These are phyloP conservation scores for Scaptomyza graminum DNA, from an alignment of 1,140 invertebrate species.

Conservation along the genomic window DNA sequence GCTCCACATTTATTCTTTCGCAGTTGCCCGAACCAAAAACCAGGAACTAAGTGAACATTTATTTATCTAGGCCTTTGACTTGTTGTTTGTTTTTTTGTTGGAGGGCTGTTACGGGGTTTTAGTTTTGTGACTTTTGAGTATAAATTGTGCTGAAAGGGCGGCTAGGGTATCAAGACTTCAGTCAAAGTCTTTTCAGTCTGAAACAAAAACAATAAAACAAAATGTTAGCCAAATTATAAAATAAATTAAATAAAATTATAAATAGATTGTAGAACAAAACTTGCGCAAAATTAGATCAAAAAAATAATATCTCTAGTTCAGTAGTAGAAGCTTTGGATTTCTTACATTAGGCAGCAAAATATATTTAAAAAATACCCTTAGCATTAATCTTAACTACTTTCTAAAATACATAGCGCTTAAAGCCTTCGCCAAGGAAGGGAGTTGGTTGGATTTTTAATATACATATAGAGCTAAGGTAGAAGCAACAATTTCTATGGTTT, in stretches of 20 bases:
- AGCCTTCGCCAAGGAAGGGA: background rate
- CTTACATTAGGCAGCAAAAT: background rate
- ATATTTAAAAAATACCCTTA: background rate
- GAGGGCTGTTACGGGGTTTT: conserved; percentile 11
- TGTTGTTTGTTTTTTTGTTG: conserved; percentile 2
- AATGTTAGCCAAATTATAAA: conserved; percentile 43
- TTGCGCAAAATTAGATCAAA: background rate
- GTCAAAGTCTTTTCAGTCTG: conserved; percentile 84
- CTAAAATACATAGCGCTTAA: background rate
- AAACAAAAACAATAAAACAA: conserved; percentile 63
- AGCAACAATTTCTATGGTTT: conserved; percentile 46
- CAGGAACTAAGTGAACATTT: conserved; percentile 29
- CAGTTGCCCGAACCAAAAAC: conserved; percentile 19
- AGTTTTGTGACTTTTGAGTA: background rate
- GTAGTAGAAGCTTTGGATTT: background rate
- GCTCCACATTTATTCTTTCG: background rate
- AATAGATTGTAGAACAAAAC: conserved; percentile 4
- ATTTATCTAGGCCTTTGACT: conserved; percentile 9
- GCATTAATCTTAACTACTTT: conserved; percentile 6
- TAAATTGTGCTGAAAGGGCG: conserved; percentile 59
- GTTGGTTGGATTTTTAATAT: conserved; percentile 5
- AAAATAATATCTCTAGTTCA: no score
- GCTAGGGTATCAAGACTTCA: conserved; percentile 81
- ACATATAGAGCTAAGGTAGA: conserved; percentile 29
- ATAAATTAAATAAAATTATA: conserved; percentile 17